phyloP scores from a whole-genome alignment of 2,113 vertebrate species.

The Labeo rohita region DNA sequence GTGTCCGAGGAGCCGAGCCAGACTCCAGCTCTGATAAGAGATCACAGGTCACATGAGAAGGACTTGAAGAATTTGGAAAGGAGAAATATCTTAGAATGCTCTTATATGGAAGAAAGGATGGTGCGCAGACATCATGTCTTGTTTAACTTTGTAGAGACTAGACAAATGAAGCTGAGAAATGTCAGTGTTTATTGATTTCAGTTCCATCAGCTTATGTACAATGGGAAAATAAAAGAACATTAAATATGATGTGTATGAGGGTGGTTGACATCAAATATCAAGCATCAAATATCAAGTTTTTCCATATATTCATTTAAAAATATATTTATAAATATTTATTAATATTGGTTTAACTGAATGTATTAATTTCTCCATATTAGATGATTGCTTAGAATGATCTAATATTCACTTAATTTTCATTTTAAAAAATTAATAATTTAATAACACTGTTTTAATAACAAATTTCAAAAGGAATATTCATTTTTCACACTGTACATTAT shows the following conservation, averaged over 20 bases:
- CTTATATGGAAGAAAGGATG: conserved; percentile 10
- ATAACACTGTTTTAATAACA: no score
- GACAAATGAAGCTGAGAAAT: neutral
- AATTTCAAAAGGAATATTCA: neutral
- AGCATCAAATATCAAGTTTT: no score
- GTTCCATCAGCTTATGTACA: neutral
- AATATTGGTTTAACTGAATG: no score
- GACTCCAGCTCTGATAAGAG: conserved; percentile 52
- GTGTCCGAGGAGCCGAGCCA: conserved; percentile 53
- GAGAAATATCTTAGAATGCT: conserved; percentile 25
- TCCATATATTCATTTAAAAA: no score
- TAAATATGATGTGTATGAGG: neutral
- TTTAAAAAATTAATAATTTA: neutral
- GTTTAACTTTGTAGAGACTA: conserved; percentile 49
- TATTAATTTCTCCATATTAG: no score
- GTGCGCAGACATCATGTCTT: conserved; percentile 40
- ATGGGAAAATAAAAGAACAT: neutral
- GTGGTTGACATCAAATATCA: neutral
- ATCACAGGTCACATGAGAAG: conserved; percentile 40
- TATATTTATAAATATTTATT: no score
- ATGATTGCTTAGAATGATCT: neutral
- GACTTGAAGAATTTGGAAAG: conserved; percentile 35
- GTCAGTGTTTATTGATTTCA: neutral
- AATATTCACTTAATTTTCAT: neutral
- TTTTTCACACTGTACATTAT: neutral